These are phyloP conservation scores for Halcyon leucocephala DNA, from an alignment of 2,797 vertebrate species.

Conservation along the genomic window DNA sequence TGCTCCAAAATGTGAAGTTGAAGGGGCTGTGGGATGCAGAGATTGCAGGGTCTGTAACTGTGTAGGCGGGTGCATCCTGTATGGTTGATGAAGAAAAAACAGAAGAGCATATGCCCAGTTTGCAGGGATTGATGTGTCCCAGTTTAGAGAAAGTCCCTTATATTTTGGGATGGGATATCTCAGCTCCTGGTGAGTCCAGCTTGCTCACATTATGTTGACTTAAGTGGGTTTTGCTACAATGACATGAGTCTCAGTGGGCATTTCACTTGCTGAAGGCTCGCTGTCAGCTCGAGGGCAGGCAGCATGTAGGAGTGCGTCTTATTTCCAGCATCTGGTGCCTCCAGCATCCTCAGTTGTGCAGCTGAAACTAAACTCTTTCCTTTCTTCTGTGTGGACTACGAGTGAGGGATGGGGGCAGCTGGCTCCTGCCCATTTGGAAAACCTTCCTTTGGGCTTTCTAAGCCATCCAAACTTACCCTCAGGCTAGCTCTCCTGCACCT, in stretches of 20 bases:
- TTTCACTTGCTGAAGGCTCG: not conserved
- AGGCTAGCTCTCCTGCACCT: not conserved
- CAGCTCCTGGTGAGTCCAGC: not conserved
- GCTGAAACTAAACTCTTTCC: not conserved
- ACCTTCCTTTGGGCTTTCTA: not conserved
- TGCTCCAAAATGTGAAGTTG: not conserved
- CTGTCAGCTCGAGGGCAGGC: fast-evolving
- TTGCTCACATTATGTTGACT: not conserved
- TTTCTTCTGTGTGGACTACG: fast-evolving
- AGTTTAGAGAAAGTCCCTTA: not conserved
- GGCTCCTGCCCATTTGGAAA: not conserved
- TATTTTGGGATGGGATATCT: not conserved
- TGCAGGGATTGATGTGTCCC: not conserved
- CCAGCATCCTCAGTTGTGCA: not conserved
- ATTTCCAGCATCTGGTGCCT: not conserved
- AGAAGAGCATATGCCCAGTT: not conserved
- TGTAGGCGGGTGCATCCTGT: not conserved
- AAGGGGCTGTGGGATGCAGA: not conserved
- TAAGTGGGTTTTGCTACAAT: not conserved
- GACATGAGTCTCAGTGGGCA: not conserved
- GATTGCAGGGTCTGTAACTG: not conserved
- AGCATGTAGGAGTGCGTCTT: not conserved
- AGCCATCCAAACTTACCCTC: not conserved
- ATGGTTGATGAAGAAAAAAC: not conserved
- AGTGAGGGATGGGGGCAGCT: fast-evolving